These are phyloP conservation scores for Camponotus floridanus DNA, from an alignment of 1,140 invertebrate species.

Conservation along the genomic window DNA sequence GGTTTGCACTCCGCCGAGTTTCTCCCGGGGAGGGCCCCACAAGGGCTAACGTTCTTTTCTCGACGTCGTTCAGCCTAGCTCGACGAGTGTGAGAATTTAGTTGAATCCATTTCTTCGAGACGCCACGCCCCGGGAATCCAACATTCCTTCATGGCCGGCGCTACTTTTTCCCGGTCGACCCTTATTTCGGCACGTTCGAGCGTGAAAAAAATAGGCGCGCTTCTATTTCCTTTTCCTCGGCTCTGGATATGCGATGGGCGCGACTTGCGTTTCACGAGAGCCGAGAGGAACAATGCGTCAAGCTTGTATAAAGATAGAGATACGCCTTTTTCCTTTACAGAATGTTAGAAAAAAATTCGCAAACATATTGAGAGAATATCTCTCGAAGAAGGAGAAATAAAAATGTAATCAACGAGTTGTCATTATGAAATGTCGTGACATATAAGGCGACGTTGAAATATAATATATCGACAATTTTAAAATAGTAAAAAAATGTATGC, in stretches of 20 bases:
- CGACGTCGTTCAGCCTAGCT: constrained; percentile 14
- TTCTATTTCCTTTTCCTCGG: constrained; percentile 31
- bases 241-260: constrained; percentile 58
- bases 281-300: background rate
- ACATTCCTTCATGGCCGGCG: constrained; percentile 49
- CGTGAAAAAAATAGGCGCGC: constrained; percentile 70
- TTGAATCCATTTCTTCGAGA: constrained; percentile 69
- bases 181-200: constrained; percentile 76
- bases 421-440: background rate
- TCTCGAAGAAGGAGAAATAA: background rate
- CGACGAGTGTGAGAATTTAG: constrained; percentile 74
- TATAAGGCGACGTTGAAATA: background rate
- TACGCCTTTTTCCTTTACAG: background rate
- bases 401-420: constrained; percentile 42
- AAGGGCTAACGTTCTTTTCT: constrained; percentile 30
- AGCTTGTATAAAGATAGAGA: constrained; percentile 6
- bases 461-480: background rate
- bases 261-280: constrained; percentile 60
- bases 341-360: constrained; percentile 7
- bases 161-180: constrained; percentile 55
- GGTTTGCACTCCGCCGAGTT: background rate
- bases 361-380: constrained; percentile 34
- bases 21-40: background rate
- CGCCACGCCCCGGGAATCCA: constrained; percentile 41
- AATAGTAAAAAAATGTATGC: background rate